These are phyloP conservation scores for Lapara coniferarum DNA, from an alignment of 2,888 invertebrate genomes.

Conservation along the genomic window DNA sequence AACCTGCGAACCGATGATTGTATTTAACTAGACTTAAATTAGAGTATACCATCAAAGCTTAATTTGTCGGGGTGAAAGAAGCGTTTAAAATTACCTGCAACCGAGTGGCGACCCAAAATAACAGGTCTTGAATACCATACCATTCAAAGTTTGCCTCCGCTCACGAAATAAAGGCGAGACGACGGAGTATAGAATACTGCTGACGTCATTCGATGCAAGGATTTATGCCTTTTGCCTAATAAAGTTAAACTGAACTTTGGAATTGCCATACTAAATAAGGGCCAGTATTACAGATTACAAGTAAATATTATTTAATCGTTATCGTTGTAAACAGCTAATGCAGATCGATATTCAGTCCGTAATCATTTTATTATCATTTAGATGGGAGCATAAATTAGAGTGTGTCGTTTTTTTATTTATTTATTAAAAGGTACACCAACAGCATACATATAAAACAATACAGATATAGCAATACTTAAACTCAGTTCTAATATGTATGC, in stretches of 20 bases:
- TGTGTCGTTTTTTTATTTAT: too few relatives aligned
- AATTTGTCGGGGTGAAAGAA: constrained; percentile 57
- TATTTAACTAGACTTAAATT: constrained; percentile 2
- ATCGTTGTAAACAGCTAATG: too few relatives aligned
- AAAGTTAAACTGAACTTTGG: neutral
- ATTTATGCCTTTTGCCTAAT: neutral
- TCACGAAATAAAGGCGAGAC: constrained; percentile 36
- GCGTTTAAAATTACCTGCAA: constrained; percentile 52
- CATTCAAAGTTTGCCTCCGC: constrained; percentile 41
- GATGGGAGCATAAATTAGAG: too few relatives aligned
- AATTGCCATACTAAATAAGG: neutral
- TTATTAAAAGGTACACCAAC: too few relatives aligned
- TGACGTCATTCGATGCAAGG: constrained; percentile 16
- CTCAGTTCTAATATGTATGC: too few relatives aligned
- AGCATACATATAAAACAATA: too few relatives aligned
- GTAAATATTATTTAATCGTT: too few relatives aligned
- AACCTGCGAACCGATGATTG: neutral
- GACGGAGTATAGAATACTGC: neutral
- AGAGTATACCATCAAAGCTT: neutral
- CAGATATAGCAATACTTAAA: too few relatives aligned
- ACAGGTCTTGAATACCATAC: constrained; percentile 50
- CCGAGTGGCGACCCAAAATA: constrained; percentile 42
- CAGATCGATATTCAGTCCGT: too few relatives aligned
- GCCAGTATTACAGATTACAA: too few relatives aligned
- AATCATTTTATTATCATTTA: too few relatives aligned